Evolutionary conservation across 1,140 invertebrate genomes (phyloP).

Genomic region (Panulirus ornatus): DNA sequence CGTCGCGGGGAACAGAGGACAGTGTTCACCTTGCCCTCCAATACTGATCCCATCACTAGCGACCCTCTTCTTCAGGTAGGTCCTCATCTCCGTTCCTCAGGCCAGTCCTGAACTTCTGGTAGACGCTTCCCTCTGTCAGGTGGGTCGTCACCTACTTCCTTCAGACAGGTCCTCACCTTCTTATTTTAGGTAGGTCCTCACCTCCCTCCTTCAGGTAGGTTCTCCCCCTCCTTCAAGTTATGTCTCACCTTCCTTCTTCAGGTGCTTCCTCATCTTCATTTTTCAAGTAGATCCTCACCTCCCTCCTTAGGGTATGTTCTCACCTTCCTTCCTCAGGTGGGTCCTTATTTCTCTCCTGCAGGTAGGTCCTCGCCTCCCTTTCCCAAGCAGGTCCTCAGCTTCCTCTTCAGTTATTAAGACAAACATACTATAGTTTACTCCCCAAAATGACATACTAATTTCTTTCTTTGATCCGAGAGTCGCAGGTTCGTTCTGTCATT

Average conservation of each 20-base stretch:
- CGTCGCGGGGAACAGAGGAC: conserved; percentile 22
- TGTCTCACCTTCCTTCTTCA: neutral
- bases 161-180: neutral
- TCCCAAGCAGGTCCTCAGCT: neutral
- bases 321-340: neutral
- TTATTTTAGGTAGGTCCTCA: neutral
- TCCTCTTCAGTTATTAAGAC: no score
- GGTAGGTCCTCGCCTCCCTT: neutral
- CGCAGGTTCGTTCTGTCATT: no score
- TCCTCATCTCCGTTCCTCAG: neutral
- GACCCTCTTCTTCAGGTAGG: conserved; percentile 13
- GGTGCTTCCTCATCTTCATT: neutral
- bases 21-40: conserved; percentile 29
- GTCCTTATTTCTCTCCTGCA: neutral
- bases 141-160: no score
- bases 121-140: no score
- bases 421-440: no score
- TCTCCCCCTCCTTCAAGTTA: no score
- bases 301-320: neutral
- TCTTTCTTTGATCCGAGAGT: no score
- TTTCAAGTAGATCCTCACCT: neutral
- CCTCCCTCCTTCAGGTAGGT: no score
- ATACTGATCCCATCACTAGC: neutral
- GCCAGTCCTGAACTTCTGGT: neutral
- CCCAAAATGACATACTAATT: no score